These are phyloP conservation scores for Pristionchus pacificus DNA, from an alignment of 1,140 invertebrate species.

Conservation along the genomic window DNA sequence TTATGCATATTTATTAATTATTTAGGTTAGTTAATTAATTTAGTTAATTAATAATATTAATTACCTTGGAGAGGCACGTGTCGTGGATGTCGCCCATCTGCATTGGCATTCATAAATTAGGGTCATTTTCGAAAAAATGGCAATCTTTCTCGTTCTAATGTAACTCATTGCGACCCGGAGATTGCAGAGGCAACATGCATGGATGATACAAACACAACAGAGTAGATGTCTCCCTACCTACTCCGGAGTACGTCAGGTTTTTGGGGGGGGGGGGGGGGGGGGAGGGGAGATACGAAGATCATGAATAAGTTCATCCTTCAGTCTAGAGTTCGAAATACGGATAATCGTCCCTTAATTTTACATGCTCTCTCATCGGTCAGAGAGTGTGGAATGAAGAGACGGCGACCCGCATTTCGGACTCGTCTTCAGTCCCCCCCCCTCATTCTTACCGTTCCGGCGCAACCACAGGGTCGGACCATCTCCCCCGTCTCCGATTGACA, in stretches of 20 bases:
- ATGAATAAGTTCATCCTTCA: no score
- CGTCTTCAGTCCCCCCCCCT: no score
- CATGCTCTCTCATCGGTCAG: no score
- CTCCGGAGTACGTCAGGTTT: background rate
- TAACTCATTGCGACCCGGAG: background rate
- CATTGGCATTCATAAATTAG: no score
- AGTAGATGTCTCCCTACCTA: background rate
- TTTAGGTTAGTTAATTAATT: no score
- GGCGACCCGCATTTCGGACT: no score
- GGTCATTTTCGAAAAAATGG: background rate
- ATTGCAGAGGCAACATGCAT: background rate
- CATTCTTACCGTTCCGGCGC: conserved; percentile 24
- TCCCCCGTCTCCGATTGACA: conserved; percentile 30
- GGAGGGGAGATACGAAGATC: background rate
- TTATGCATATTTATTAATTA: no score
- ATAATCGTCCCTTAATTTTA: no score
- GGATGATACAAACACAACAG: background rate
- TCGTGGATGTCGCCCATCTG: conserved; percentile 31
- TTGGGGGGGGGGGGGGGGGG: background rate
- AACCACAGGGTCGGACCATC: conserved; percentile 22
- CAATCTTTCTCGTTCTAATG: background rate
- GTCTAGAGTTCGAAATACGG: no score
- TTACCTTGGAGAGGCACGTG: conserved; percentile 20
- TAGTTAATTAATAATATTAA: no score
- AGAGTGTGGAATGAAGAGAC: no score